Conservation (phyloP, 2,888 invertebrate species). For the Xylota sylvarum region DNA sequence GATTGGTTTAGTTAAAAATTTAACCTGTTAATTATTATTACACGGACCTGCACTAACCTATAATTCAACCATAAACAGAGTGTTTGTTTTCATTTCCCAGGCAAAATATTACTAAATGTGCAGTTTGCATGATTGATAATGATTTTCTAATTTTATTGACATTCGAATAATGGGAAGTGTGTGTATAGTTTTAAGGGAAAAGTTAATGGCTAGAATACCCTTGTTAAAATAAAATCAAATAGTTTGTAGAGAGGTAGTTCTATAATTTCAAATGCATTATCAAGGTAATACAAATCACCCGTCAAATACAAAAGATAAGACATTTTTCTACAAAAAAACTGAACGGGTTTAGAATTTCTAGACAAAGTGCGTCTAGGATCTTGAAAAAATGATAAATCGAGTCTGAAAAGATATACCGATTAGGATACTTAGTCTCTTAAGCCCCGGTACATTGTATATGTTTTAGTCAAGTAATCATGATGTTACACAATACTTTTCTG, state of each 20-base stretch:
- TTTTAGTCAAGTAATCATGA: no score
- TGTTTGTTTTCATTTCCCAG: constrained; percentile 31
- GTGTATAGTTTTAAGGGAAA: background rate
- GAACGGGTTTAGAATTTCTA: no score
- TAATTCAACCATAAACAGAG: constrained; percentile 34
- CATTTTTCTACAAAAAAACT: no score
- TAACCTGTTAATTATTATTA: constrained; percentile 54
- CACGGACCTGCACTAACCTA: constrained; percentile 31
- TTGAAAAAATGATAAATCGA: no score
- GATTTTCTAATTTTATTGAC: constrained; percentile 73
- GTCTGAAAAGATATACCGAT: no score
- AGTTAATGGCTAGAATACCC: background rate
- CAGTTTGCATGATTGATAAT: constrained; percentile 74
- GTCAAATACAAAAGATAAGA: no score
- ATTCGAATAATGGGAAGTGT: constrained; percentile 35
- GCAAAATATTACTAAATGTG: constrained; percentile 58
- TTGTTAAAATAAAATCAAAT: constrained; percentile 33
- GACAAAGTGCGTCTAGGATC: no score
- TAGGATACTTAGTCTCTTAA: no score
- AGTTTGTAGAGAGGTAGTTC: background rate
- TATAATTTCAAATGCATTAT: background rate
- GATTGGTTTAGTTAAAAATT: constrained; percentile 46
- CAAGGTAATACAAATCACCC: no score
- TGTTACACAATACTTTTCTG: no score
- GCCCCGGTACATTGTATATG: no score